These are phyloP conservation scores for Rhingia campestris DNA, from an alignment of 2,888 invertebrate species.

Conservation along the genomic window DNA sequence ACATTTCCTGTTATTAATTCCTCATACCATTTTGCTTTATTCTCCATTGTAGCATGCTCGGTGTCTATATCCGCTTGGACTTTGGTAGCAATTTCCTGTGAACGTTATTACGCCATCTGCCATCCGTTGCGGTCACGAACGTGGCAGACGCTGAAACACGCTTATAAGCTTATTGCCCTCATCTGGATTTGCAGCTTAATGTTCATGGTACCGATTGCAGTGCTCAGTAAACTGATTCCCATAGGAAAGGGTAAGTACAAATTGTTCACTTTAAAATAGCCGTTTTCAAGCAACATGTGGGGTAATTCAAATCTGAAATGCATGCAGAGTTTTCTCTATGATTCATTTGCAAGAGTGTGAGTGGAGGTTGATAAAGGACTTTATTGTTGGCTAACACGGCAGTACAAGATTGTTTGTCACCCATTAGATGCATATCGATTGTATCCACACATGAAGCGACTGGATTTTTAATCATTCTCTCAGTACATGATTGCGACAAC, in stretches of 20 bases:
- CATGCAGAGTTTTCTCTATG: too few species aligned
- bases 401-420: too few species aligned
- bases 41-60: constrained; percentile 85
- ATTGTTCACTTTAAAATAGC: constrained; percentile 1
- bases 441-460: too few species aligned
- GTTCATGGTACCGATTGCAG: constrained; percentile 86
- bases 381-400: too few species aligned
- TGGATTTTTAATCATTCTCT: too few species aligned
- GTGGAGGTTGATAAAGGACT: too few species aligned
- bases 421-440: too few species aligned
- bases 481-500: too few species aligned
- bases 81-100: constrained; percentile 88
- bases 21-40: not conserved
- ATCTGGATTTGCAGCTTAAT: constrained; percentile 86
- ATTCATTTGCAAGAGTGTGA: too few species aligned
- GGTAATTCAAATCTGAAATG: too few species aligned
- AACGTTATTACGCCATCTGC: constrained; percentile 89
- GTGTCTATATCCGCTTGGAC: constrained; percentile 91
- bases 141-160: constrained; percentile 89
- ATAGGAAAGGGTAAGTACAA: constrained; percentile 79
- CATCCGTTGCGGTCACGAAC: constrained; percentile 87
- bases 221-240: constrained; percentile 84
- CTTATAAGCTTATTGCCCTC: constrained; percentile 86
- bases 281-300: too few species aligned
- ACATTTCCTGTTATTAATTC: not conserved